Conservation (phyloP, 2,113 vertebrate species). For the Cyprinodon variegatus region DNA sequence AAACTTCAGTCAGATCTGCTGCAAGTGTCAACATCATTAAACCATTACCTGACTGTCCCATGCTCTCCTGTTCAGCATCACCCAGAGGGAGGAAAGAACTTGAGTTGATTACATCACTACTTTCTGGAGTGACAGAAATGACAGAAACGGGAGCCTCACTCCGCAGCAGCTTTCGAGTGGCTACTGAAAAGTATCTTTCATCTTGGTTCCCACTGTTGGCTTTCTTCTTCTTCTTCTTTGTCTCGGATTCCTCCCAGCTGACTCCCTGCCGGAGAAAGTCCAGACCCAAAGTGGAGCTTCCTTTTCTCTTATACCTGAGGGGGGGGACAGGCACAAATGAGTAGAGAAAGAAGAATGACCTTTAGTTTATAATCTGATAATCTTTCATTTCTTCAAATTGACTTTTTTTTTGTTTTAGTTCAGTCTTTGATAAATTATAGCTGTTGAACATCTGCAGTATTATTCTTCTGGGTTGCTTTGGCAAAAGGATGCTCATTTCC, state of each 20-base stretch:
- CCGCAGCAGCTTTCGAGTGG: constrained; percentile 76
- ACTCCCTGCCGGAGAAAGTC: constrained; percentile 83
- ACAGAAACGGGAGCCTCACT: constrained; percentile 50
- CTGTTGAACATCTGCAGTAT: neutral
- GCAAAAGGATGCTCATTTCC: too few species aligned
- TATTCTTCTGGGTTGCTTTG: too few species aligned
- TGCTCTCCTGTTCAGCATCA: constrained; percentile 28
- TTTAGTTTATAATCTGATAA: neutral
- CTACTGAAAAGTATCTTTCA: constrained; percentile 86
- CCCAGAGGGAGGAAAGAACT: constrained; percentile 71
- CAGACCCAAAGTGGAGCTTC: constrained; percentile 87
- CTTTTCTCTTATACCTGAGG: constrained; percentile 89
- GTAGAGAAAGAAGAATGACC: too few species aligned
- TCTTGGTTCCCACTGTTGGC: constrained; percentile 36
- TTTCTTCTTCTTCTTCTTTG: constrained; percentile 72
- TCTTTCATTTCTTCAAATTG: neutral
- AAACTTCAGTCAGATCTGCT: neutral
- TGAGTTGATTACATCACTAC: constrained; percentile 4
- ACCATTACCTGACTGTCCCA: constrained; percentile 38
- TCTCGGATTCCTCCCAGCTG: constrained; percentile 81
- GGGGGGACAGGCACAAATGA: neutral
- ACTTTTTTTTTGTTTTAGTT: too few species aligned
- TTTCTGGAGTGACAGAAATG: constrained; percentile 19
- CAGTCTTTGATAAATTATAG: neutral
- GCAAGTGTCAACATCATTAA: neutral